These are phyloP conservation scores for Nyctibius grandis DNA, from an alignment of 2,797 vertebrate species.

Conservation along the genomic window DNA sequence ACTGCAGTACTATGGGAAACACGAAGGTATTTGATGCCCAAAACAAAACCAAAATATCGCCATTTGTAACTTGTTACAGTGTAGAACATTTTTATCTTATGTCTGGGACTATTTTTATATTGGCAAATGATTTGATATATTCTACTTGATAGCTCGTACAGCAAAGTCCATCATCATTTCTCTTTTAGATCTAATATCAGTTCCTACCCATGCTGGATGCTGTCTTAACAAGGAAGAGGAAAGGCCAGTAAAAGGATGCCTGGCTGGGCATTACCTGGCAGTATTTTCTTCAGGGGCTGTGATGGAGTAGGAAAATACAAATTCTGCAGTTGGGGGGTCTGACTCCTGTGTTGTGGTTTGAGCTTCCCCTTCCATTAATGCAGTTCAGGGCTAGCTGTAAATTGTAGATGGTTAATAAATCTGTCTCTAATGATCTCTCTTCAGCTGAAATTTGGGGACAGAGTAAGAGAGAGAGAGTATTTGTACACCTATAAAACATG, in stretches of 20 bases:
- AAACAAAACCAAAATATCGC: neutral
- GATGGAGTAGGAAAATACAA: neutral
- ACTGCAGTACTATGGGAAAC: neutral
- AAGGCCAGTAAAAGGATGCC: neutral
- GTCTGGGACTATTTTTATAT: neutral
- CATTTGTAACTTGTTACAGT: neutral
- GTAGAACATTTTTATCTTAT: neutral
- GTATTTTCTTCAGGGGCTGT: neutral
- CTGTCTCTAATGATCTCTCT: neutral
- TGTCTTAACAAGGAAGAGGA: neutral
- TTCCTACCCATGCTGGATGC: neutral
- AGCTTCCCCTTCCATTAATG: neutral
- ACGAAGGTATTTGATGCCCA: neutral
- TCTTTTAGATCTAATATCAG: neutral
- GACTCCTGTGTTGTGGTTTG: neutral
- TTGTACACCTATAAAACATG: neutral
- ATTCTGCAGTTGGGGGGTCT: neutral
- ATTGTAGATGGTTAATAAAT: neutral
- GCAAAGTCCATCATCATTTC: neutral
- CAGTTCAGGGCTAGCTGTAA: neutral
- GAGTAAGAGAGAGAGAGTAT: neutral
- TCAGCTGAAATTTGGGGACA: neutral
- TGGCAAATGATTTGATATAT: neutral
- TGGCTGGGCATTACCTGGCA: neutral
- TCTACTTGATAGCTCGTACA: neutral